Evolutionary conservation across 2,797 vertebrate genomes (phyloP), one percentile per base, ranked within the genome.

Genomic region (Acanthurus lineatus): DNA sequence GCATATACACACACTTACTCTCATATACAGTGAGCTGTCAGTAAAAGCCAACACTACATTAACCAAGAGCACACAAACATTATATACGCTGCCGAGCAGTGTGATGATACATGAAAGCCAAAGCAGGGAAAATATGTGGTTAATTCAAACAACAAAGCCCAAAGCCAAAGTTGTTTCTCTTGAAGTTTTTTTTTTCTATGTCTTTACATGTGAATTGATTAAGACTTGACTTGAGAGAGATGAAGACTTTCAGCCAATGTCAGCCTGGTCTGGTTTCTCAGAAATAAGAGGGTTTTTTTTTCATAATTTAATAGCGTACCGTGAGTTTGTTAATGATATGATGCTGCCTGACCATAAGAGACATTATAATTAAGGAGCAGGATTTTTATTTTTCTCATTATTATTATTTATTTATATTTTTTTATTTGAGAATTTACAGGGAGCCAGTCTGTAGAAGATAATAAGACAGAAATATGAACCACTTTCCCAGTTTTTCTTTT

Each of bases 1-100:
- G 32, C 62, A 60, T 32, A 35, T 48, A 70, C 35, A 51, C 69
- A 71, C 45, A 61, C 45, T 48, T 63, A 63, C 10, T 25, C 59
- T 62, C 45, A 69, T 35, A 76, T 42, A 73, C 66, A 78, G 75
- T 65, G 54, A 76, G 60, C 64, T 78, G 76, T 80, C 78, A 60
- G 77, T 17, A 56, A 57, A 77, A 66, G 38, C 66, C 47, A 71
- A 69, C 56, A 35, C 19, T 69, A 42, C 48, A 73, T 69, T 65
- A 76, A 81, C 51, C 56, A 52, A 49, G n/a, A 76, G 60, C 58
- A 25, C 56, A 73, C 74, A 75, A 54, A 59, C 75, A 32, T 64
- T 73, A 72, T 15, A 44, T 61, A 58, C 62, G n/a, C 17, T 57
- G 9, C 14, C 16, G 17, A 48, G 5, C 42, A 35, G 32, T 35